Evolutionary conservation across 2,113 vertebrate species (phyloP).

Genomic region (Petrocephalus microphthalmus): DNA sequence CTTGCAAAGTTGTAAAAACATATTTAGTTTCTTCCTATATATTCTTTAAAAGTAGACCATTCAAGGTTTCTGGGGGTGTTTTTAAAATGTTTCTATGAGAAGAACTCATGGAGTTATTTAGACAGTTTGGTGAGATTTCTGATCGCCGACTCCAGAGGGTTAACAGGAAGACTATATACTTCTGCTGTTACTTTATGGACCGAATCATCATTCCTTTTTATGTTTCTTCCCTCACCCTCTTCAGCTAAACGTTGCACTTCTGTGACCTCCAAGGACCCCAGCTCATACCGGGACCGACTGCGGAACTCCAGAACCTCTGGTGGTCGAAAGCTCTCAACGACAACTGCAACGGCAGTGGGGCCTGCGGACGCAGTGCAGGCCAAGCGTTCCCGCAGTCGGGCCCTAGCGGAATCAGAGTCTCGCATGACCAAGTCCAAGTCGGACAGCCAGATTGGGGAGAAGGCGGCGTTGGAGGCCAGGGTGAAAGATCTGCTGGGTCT

Average conservation of each 20-base stretch:
- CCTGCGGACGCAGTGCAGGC: conserved; percentile 50
- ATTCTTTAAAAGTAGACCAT: no score
- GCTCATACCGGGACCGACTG: conserved; percentile 73
- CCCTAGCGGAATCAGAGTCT: conserved; percentile 61
- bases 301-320: conserved; percentile 72
- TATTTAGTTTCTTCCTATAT: no score
- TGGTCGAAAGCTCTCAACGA: conserved; percentile 68
- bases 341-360: conserved; percentile 51
- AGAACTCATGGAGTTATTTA: no score
- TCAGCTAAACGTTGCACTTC: conserved; percentile 69
- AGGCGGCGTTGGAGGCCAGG: conserved; percentile 77
- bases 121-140: not conserved
- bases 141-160: no score
- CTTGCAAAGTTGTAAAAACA: no score
- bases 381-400: conserved; percentile 75
- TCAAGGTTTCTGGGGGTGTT: no score
- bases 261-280: conserved; percentile 72
- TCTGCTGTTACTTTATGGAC: not conserved
- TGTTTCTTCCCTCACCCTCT: conserved; percentile 32
- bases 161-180: not conserved
- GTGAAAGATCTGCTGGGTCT: conserved; percentile 83
- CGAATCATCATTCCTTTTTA: not conserved
- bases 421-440: conserved; percentile 94
- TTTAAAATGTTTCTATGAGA: no score
- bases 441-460: conserved; percentile 85